Evolutionary conservation across 2,888 invertebrate genomes (phyloP).

Genomic region (Heteromurus nitidus): DNA sequence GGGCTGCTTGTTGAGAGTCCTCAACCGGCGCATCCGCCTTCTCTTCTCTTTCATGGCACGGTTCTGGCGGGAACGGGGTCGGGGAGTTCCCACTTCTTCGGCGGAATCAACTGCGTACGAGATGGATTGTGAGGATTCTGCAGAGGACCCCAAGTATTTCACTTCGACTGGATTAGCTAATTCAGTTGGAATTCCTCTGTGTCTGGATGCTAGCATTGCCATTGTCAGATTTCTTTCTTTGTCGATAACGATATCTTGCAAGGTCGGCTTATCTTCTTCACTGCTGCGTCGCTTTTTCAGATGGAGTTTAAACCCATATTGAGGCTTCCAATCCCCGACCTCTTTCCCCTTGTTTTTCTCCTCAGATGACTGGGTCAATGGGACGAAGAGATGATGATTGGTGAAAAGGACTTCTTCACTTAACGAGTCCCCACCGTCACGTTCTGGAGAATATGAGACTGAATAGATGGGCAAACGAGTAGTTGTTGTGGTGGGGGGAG

Average conservation of each 20-base stretch:
- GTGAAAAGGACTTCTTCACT: slow-evolving; percentile 10
- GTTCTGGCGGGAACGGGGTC: slow-evolving; percentile 40
- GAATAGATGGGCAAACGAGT: slow-evolving; percentile 44
- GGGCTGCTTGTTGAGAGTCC: slow-evolving; percentile 42
- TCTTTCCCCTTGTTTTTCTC: slow-evolving; percentile 3
- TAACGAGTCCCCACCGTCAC: not conserved
- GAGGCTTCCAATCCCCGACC: slow-evolving; percentile 36
- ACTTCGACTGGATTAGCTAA: slow-evolving; percentile 33
- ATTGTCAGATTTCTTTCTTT: slow-evolving; percentile 49
- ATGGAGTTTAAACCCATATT: slow-evolving; percentile 46
- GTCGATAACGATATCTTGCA: slow-evolving; percentile 49
- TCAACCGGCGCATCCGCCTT: slow-evolving; percentile 47
- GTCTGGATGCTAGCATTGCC: slow-evolving; percentile 18
- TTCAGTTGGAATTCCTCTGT: not conserved
- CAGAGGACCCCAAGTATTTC: slow-evolving; percentile 46
- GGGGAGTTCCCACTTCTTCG: slow-evolving; percentile 24
- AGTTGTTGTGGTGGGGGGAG: slow-evolving; percentile 16
- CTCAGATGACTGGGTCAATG: slow-evolving; percentile 16
- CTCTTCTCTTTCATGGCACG: slow-evolving; percentile 59
- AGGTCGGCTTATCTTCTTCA: slow-evolving; percentile 28
- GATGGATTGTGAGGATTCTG: slow-evolving; percentile 39
- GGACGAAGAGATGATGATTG: slow-evolving; percentile 24
- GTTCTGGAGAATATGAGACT: slow-evolving; percentile 36
- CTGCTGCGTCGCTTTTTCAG: slow-evolving; percentile 35
- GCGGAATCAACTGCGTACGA: slow-evolving; percentile 38